Evolutionary conservation across 2,797 vertebrate species (phyloP).

Genomic region (Hyperoplus lanceolatus): DNA sequence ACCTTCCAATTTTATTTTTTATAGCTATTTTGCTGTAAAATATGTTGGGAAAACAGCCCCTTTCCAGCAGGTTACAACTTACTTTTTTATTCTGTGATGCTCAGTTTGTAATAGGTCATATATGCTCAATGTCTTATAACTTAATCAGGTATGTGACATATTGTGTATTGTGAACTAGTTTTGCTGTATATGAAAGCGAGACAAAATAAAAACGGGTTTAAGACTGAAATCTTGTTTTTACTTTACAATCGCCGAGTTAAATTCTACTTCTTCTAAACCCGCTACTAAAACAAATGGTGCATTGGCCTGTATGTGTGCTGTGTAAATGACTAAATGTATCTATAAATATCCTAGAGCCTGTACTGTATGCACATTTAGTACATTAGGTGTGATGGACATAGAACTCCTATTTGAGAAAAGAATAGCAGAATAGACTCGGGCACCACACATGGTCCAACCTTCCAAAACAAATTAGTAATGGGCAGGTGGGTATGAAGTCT

Average conservation of each 20-base stretch:
- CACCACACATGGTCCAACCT: too few species aligned
- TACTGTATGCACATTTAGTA: background rate
- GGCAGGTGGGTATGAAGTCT: background rate
- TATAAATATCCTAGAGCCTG: background rate
- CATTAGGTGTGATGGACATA: background rate
- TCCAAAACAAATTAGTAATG: too few species aligned
- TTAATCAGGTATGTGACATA: conserved; percentile 4
- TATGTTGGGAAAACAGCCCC: background rate
- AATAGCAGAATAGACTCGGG: background rate
- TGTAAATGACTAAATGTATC: background rate
- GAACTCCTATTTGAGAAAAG: too few species aligned
- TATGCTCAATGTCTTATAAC: background rate
- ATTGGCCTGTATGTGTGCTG: background rate
- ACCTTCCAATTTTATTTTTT: background rate
- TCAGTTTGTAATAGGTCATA: background rate
- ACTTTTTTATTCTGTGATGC: background rate
- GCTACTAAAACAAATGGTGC: background rate
- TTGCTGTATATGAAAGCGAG: background rate
- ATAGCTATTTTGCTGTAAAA: background rate
- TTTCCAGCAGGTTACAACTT: background rate
- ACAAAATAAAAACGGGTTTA: background rate
- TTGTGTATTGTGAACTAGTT: background rate
- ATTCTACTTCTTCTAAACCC: background rate
- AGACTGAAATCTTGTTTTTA: background rate
- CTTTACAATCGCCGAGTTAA: background rate